Evolutionary conservation across 2,888 invertebrate genomes (phyloP).

Genomic region (Torymus texanus): DNA sequence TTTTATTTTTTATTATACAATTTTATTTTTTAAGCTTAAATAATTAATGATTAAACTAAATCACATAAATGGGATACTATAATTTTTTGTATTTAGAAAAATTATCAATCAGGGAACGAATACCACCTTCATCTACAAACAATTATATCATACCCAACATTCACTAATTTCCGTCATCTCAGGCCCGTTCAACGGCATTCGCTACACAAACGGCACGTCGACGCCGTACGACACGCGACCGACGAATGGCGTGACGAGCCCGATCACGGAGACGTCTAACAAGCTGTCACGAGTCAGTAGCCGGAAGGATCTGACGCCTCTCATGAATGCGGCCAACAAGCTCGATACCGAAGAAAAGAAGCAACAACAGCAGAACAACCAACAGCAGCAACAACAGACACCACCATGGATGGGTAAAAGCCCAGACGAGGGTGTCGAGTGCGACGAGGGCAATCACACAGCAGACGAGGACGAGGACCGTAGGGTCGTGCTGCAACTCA

Average conservation of each 20-base stretch:
- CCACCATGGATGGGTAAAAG: conserved; percentile 76
- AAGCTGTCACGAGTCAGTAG: conserved; percentile 70
- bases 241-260: conserved; percentile 62
- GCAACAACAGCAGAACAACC: conserved; percentile 36
- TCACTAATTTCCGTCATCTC: conserved; percentile 3
- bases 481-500: conserved; percentile 82
- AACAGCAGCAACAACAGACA: conserved; percentile 69
- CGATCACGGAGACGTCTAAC: conserved; percentile 63
- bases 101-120: too few relatives aligned
- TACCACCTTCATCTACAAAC: too few relatives aligned
- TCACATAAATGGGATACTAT: too few relatives aligned
- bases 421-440: conserved; percentile 79
- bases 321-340: conserved; percentile 78
- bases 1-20: too few relatives aligned
- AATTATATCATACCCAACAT: neutral
- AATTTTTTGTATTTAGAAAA: too few relatives aligned
- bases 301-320: conserved; percentile 77
- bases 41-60: too few relatives aligned
- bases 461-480: conserved; percentile 78
- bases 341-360: conserved; percentile 77
- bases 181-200: conserved; percentile 69
- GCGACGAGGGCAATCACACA: conserved; percentile 76
- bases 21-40: too few relatives aligned
- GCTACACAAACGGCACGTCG: conserved; percentile 68
- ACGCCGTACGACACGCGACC: conserved; percentile 64